Evolutionary conservation across 1,140 invertebrate genomes (phyloP), one percentile per base, ranked within the genome.

Genomic region (Saccostrea echinata): DNA sequence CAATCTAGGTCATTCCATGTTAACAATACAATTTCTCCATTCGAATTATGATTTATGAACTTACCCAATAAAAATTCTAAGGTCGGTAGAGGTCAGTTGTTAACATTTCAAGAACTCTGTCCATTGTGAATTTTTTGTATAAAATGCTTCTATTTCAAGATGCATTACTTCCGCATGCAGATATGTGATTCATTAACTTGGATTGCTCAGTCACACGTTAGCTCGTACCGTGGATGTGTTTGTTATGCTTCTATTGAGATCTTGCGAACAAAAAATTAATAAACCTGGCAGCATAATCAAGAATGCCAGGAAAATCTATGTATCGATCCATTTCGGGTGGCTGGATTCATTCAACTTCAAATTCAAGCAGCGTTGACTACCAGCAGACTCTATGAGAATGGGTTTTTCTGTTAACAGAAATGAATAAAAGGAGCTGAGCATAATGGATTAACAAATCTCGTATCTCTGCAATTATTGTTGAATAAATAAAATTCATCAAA

Each of bases 161-260:
- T 13, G 27, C 24, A 33, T 24, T 33, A 76, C 68, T 27, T 76
- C 68, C 68, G 27, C 24, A 27, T 33, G 55, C 18, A 21, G 18
- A 18, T 43, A 43, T 24, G 57, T 76, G 68, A 76, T 27, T 76
- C 68, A 76, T 33, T 61, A n/a, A 61, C n/a, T 61, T 61, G 18
- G 16, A 61, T 21, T 61, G 55, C n/a, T 61, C 55, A 21, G 13
- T 61, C 18, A 21, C 55, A 21, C 55, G 55, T 61, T 61, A 61
- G n/a, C 55, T 61, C 55, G 55, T 61, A 61, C 55, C 6, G 18
- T 21, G 68, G 24, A 76, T 76, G 68, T 76, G 68, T 76, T n/a
- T 6, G 43, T 61, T 61, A 21, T 61, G 55, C n/a, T 61, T 21
- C 55, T 76, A 16, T 11, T 16, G 27, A 12, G 27, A 30, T 30